These are phyloP conservation scores for Ceratina japonica DNA, from an alignment of 1,140 invertebrate species.

Conservation along the genomic window DNA sequence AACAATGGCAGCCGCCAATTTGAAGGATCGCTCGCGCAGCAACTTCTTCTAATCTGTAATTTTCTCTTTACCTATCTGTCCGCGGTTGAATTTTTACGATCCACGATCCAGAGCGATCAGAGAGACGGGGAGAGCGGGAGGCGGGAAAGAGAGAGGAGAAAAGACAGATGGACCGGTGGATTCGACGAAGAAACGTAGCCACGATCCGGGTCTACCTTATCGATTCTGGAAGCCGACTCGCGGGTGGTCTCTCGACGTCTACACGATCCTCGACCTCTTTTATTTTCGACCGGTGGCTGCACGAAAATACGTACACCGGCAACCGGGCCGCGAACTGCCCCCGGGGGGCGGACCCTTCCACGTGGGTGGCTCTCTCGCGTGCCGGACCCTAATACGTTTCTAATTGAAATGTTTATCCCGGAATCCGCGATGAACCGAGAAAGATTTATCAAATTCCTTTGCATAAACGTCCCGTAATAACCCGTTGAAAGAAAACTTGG, in stretches of 20 bases:
- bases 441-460: constrained; percentile 21
- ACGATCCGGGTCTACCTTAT: constrained; percentile 58
- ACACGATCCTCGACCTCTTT: constrained; percentile 63
- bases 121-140: not conserved
- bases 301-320: constrained; percentile 69
- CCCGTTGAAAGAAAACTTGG: too few species aligned
- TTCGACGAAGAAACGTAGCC: constrained; percentile 61
- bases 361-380: constrained; percentile 74
- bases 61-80: not conserved
- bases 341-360: constrained; percentile 64
- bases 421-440: constrained; percentile 24
- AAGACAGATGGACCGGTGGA: constrained; percentile 62
- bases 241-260: constrained; percentile 71
- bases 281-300: constrained; percentile 61
- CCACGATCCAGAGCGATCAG: too few species aligned
- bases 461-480: too few species aligned
- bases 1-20: constrained; percentile 27
- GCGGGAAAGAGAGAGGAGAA: constrained; percentile 35
- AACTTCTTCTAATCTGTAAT: constrained; percentile 31
- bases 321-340: constrained; percentile 68
- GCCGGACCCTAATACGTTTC: constrained; percentile 70
- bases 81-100: constrained; percentile 1
- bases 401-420: constrained; percentile 74
- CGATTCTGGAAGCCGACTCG: constrained; percentile 73
- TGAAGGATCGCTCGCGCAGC: not conserved